Evolutionary conservation across 2,797 vertebrate genomes (phyloP), one percentile per base, ranked within the genome.

Genomic region (Rhinophrynus dorsalis): DNA sequence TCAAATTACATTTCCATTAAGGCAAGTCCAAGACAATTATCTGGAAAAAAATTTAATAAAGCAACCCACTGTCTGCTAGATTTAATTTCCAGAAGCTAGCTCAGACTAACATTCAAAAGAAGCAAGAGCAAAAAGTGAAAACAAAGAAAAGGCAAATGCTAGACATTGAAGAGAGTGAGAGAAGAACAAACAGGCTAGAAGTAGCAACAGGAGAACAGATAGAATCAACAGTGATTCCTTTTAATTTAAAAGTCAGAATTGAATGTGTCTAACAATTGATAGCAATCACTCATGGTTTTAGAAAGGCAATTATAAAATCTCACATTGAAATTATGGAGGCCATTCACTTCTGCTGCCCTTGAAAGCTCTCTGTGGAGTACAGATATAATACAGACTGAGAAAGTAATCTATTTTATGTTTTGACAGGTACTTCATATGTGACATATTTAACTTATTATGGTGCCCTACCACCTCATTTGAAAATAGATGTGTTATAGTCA

Each of bases 1-100:
- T 85, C 76, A 79, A 87, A 87, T 89, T 88, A 80, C 88, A 90
- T 91, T 83, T 87, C 86, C 85, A 92, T 93, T 93, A 92, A 90
- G 52, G 74, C 82, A 82, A 80, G 76, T 82, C 82, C 81, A 71
- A 76, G 79, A 78, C 84, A 82, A 83, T 84, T 80, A 80, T 79
- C 77, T 56, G 65, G 70, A 73, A 77, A 77, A 24, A 47, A 73
- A 55, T 29, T 76, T 72, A 80, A 78, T 48, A 79, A 80, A 80
- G 75, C 55, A 65, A 55, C 56, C 68, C 52, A 6, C 50, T 47
- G 13, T 52, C 67, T 75, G 68, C 58, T 55, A 57, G 51, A 47
- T 44, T 78, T 62, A 73, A 79, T 76, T 76, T 79, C 58, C 29
- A 18, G 50, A 66, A 77, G 59, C 47, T 27, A 68, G 58, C 51